Base-by-base conservation (phyloP, 2,797 vertebrate species). In the Oreochromis mossambicus region DNA sequence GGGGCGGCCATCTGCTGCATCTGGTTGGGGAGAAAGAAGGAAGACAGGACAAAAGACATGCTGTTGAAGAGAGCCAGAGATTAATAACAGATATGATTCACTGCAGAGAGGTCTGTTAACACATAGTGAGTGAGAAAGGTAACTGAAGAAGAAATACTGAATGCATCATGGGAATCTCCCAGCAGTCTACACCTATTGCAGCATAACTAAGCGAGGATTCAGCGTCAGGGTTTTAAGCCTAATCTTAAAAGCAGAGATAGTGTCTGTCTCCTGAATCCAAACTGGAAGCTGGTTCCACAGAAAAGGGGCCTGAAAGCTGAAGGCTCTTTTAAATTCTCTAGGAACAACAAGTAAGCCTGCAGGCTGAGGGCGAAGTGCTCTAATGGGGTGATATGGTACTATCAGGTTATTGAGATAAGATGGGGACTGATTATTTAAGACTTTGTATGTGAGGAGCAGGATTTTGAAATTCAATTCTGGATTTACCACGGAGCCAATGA, bases 261-360 rank as follows among this genome's bases (percentile, higher is more conserved):
- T 55, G 2, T 55, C 52, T 55, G 21, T 55, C 2, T 26, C 51
- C 51, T 0, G 5, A 52, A 21, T 12, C 13, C 54, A 55, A 56
- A 29, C 54, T 56, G 54, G 24, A 29, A 8, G 54, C 54, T 56
- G 24, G 54, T 29, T 56, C 54, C 54, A 56, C 9, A 12, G 9
- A 61, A n/a, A 32, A 61, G 17, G 58, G 17, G 0, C 58, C 58
- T 61, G 58, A 61, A 61, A 61, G 34, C 58, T n/a, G 17, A 61
- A 36, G 17, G 17, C 32, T 36, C 54, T 66, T 38, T 58, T 32
- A 32, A 58, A 58, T 32, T 32, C 55, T 32, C 26, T 0, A 10
- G 55, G 55, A 58, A 58, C 19, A n/a, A 66, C 0, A 58, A 58
- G 26, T 32, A 58, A 0, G 55, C 0, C 32, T 36, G 58, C 19